Evolutionary conservation across 2,113 vertebrate genomes (phyloP).

Genomic region (Corythoichthys intestinalis): DNA sequence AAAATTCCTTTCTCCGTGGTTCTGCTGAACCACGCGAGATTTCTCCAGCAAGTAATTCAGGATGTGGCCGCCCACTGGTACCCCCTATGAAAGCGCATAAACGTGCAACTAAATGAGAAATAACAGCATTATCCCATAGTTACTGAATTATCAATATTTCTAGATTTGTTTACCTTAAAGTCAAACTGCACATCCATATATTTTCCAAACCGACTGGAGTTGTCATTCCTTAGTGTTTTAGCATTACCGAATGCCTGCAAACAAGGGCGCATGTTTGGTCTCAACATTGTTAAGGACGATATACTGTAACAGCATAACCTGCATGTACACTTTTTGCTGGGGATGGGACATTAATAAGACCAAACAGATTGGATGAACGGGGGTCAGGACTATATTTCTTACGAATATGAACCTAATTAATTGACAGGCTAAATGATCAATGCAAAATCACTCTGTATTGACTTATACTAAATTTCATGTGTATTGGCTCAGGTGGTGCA

Average conservation of each 20-base stretch:
- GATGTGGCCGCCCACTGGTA: slow-evolving; percentile 92
- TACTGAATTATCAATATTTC: background rate
- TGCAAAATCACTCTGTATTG: too few species aligned
- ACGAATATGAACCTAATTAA: too few species aligned
- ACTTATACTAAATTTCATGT: too few species aligned
- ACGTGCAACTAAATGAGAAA: background rate
- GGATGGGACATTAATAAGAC: too few species aligned
- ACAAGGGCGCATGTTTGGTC: too few species aligned
- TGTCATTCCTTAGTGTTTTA: slow-evolving; percentile 94
- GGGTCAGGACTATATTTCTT: too few species aligned
- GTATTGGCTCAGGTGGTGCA: too few species aligned
- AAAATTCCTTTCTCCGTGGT: slow-evolving; percentile 94
- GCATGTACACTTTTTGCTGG: too few species aligned
- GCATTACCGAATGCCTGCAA: slow-evolving; percentile 92
- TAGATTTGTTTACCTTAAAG: slow-evolving; percentile 78
- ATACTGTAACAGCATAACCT: too few species aligned
- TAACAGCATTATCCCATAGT: background rate
- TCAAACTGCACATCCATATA: slow-evolving; percentile 99
- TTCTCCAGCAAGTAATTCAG: slow-evolving; percentile 97
- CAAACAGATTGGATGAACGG: too few species aligned
- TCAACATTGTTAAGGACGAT: too few species aligned
- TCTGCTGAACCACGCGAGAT: slow-evolving; percentile 95
- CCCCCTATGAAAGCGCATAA: slow-evolving; percentile 71
- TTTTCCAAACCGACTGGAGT: slow-evolving; percentile 96
- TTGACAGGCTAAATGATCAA: too few species aligned